Base-by-base conservation (phyloP, 2,797 vertebrate genomes). In the Tokudaia tokunoshimensis region DNA sequence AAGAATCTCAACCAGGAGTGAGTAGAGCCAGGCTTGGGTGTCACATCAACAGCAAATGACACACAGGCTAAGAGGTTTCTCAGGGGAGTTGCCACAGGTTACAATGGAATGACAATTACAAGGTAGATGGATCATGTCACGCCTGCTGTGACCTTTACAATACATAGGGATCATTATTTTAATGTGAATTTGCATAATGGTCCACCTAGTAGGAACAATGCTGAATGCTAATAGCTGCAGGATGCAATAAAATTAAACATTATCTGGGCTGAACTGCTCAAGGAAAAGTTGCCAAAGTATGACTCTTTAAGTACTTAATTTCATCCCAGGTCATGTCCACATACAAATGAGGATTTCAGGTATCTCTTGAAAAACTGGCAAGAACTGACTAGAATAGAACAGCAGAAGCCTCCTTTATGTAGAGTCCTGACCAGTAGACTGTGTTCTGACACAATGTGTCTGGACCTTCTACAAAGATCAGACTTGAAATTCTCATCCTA, bases 111-210 rank as follows among this genome's bases (percentile, higher is more conserved):
- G 92, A 98, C 98, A 99, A 98, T 98, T 98, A 98, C 95, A 97
- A 98, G 97, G 91, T 97, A 97, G 98, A 98, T 96, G 96, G 98
- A 98, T 98, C 97, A 94, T 98, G 98, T 98, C 98, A 98, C 96
- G 96, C 96, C 97, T 98, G 96, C 97, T 98, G 97, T 97, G 97
- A 98, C 98, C 97, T 98, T 98, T 98, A 98, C 98, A 98, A 97
- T 98, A 98, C 29, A 44, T 92, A 94, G 94, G 96, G 97, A 98
- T 98, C 98, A 98, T 98, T 98, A 98, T 98, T 98, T 98, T 98
- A 98, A 98, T 97, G 97, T 97, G 94, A 95, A 98, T 98, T 98
- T 98, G 98, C 98, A 98, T 98, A 98, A 98, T 98, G 96, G 97
- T 97, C 96, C 94, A 97, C 97, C 98, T 95, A 97, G 97, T 96